Percentiles rank a stretch among this genome's conserved stretches.
These are phyloP conservation scores for Incurvaria masculella DNA, from an alignment of 2,888 invertebrate genomes.

Conservation along the genomic window DNA sequence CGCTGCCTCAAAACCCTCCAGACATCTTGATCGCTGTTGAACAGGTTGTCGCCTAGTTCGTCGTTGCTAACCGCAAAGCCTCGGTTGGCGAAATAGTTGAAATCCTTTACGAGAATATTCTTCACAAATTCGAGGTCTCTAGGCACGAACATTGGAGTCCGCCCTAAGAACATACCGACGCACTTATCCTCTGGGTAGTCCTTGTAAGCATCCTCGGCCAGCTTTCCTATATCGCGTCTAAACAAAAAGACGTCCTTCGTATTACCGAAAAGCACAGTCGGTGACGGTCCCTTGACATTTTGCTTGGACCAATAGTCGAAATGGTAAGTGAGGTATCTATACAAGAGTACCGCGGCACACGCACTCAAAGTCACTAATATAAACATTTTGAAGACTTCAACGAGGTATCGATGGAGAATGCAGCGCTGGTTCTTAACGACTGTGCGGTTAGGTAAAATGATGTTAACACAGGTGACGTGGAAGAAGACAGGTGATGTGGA, in stretches of 20 bases:
- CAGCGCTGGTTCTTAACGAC: too few species aligned
- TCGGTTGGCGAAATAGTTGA: conserved; percentile 22
- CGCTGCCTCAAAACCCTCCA: conserved; percentile 22
- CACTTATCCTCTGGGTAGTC: background rate
- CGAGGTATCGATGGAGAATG: too few species aligned
- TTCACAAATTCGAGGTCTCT: conserved; percentile 23
- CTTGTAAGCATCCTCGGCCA: background rate
- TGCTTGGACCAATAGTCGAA: background rate
- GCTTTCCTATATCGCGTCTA: background rate
- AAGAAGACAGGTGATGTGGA: too few species aligned
- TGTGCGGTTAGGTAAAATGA: too few species aligned
- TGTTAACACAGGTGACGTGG: too few species aligned
- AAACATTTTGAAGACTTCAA: background rate
- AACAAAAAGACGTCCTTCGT: background rate
- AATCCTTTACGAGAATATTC: conserved; percentile 23
- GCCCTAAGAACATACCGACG: background rate
- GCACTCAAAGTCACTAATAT: background rate
- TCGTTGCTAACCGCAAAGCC: conserved; percentile 20
- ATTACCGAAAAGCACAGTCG: background rate
- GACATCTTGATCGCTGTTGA: conserved; percentile 20
- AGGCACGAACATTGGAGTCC: conserved; percentile 19
- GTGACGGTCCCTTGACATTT: background rate
- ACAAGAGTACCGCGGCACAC: background rate
- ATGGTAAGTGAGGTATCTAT: background rate
- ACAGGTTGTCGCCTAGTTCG: conserved; percentile 22